Evolutionary conservation across 2,113 vertebrate species (phyloP), one percentile per base, ranked within the genome.

Genomic region (Eulacestoma nigropectus): DNA sequence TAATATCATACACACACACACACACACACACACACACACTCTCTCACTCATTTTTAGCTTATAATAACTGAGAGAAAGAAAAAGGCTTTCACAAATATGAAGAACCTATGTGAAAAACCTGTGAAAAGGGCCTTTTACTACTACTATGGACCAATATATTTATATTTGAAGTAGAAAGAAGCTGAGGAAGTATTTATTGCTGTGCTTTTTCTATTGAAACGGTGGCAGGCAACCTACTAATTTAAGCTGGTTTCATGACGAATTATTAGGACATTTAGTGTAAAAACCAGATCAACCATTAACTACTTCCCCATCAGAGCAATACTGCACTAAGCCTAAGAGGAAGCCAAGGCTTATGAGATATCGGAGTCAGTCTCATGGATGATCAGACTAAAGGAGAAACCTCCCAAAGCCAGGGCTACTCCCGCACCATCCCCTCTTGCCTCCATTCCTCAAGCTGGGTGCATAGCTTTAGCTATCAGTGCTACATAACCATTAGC

Each of bases 261-360:
- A 94, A 90, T 93, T 96, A 93, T 87, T 93, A 90, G 69, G 93
- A 95, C 52, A 89, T 29, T 93, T 85, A 89, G 72, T 87, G 81
- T 83, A 89, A 96, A 97, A 95, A n/a, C 75, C 42, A 65, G 80
- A 96, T 44, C 78, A 96, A 42, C 44, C 81, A 90, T 79, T 95
- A 95, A 95, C 73, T 80, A 70, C 33, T 90, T 62, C 57, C 75
- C 49, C 17, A 4, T 77, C 37, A 78, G 49, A 94, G 6, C 4
- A 11, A 47, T 68, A 87, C 37, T 41, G 10, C 30, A 44, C 49
- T 5, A 50, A 91, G 37, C 27, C 60, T 49, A 89, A 92, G 12
- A 50, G 82, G 85, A 97, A 91, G 39, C 37, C 29, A 53, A 26
- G 57, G 62, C 62, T 96, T 80, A 92, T 14, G 16, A 57, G 57